Evolutionary conservation across 2,797 vertebrate genomes (phyloP).

Genomic region (Gambelia wislizenii): DNA sequence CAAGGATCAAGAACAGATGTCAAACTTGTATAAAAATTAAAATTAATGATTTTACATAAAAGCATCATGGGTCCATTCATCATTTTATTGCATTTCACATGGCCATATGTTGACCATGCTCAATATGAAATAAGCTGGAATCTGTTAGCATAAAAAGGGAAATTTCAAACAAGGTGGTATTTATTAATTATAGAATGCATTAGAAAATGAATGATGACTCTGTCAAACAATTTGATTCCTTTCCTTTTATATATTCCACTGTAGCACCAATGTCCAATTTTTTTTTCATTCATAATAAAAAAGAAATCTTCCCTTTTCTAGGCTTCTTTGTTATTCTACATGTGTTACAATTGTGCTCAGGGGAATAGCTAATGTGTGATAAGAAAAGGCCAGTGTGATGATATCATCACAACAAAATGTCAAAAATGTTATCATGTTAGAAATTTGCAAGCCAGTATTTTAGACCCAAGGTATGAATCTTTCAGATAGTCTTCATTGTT

Average conservation of each 20-base stretch:
- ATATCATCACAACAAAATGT: slow-evolving; percentile 27
- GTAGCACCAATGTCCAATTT: neutral
- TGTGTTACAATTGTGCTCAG: neutral
- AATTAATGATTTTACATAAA: slow-evolving; percentile 64
- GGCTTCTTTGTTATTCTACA: slow-evolving; percentile 3
- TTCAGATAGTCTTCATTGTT: slow-evolving; percentile 32
- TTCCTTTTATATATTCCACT: neutral
- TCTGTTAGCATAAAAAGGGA: slow-evolving; percentile 48
- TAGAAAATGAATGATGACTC: neutral
- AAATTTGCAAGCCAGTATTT: slow-evolving; percentile 23
- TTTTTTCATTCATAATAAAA: neutral
- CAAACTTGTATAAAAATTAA: slow-evolving; percentile 58
- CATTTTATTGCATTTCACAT: slow-evolving; percentile 55
- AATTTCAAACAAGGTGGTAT: slow-evolving; percentile 2
- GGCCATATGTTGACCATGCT: slow-evolving; percentile 42
- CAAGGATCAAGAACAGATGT: slow-evolving; percentile 63
- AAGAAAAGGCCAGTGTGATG: neutral
- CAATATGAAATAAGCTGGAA: slow-evolving; percentile 42
- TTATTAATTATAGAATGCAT: neutral
- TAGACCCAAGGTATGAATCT: slow-evolving; percentile 1
- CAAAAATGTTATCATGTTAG: neutral
- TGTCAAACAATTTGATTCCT: neutral
- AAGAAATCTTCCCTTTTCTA: neutral
- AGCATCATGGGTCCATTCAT: slow-evolving; percentile 51
- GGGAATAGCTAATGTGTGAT: neutral